Conservation (phyloP, 1,140 invertebrate species). For the Eueides isabella region DNA sequence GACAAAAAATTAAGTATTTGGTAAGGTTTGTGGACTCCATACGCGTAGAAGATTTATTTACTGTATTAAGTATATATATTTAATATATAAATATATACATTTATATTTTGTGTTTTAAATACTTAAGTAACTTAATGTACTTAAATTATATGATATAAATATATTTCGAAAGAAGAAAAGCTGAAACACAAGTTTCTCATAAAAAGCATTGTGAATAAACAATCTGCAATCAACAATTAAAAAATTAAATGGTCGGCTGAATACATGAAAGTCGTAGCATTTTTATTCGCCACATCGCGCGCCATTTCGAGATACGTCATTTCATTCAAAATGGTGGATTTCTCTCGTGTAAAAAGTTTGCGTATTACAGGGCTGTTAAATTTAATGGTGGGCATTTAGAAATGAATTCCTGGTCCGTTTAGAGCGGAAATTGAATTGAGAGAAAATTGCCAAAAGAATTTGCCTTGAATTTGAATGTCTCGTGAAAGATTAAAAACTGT, state of each 20-base stretch:
- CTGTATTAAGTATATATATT: too few species aligned
- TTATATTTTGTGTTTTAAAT: too few species aligned
- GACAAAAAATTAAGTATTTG: not conserved
- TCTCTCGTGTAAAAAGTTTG: conserved; percentile 35
- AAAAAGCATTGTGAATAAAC: conserved; percentile 19
- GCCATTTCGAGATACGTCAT: conserved; percentile 40
- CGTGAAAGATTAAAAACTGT: conserved; percentile 11
- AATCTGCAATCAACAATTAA: conserved; percentile 29
- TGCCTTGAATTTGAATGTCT: conserved; percentile 13
- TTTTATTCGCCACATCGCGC: conserved; percentile 36
- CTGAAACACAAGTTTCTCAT: conserved; percentile 5
- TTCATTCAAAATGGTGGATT: conserved; percentile 36
- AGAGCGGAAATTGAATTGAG: conserved; percentile 7
- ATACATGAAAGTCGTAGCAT: conserved; percentile 17
- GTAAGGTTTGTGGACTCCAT: not conserved
- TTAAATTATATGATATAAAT: not conserved
- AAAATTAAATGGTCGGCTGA: conserved; percentile 28
- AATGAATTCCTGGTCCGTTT: conserved; percentile 8
- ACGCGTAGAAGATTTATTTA: not conserved
- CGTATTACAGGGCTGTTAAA: conserved; percentile 32
- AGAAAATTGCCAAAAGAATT: conserved; percentile 11
- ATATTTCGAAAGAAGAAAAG: conserved; percentile 3
- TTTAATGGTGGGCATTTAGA: conserved; percentile 13
- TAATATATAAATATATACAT: too few species aligned
- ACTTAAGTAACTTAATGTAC: not conserved